Evolutionary conservation across 2,888 invertebrate genomes (phyloP).

Genomic region (Orthosia gracilis): DNA sequence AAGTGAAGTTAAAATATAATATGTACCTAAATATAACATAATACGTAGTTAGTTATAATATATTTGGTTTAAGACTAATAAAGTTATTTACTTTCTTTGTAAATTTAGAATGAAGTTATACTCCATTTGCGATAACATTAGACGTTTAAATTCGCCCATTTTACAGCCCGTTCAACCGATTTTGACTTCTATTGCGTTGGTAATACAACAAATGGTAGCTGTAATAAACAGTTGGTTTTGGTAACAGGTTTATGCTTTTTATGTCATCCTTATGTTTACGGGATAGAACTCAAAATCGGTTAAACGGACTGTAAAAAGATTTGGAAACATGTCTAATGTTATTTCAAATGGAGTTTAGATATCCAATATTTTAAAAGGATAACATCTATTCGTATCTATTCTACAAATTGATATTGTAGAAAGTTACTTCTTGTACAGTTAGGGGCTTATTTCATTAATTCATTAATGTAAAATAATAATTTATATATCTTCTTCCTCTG

Average conservation of each 20-base stretch:
- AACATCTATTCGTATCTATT: not conserved
- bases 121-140: too few relatives aligned
- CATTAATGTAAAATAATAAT: not conserved
- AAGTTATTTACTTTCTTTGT: not conserved
- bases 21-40: not conserved
- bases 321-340: too few relatives aligned
- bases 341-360: too few relatives aligned
- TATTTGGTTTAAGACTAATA: not conserved
- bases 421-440: not conserved
- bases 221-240: too few relatives aligned
- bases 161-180: too few relatives aligned
- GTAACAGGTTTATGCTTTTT: too few relatives aligned
- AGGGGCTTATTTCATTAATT: not conserved
- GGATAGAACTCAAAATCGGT: too few relatives aligned
- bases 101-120: not conserved
- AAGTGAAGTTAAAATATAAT: not conserved
- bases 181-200: too few relatives aligned
- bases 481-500: not conserved
- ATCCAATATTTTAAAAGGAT: not conserved
- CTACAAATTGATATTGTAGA: not conserved
- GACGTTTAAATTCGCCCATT: too few relatives aligned
- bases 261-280: too few relatives aligned
- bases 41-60: not conserved
- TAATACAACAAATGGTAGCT: too few relatives aligned
- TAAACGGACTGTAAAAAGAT: too few relatives aligned